phyloP scores from a whole-genome alignment of 2,113 vertebrate genomes.

The Burhinus oedicnemus region DNA sequence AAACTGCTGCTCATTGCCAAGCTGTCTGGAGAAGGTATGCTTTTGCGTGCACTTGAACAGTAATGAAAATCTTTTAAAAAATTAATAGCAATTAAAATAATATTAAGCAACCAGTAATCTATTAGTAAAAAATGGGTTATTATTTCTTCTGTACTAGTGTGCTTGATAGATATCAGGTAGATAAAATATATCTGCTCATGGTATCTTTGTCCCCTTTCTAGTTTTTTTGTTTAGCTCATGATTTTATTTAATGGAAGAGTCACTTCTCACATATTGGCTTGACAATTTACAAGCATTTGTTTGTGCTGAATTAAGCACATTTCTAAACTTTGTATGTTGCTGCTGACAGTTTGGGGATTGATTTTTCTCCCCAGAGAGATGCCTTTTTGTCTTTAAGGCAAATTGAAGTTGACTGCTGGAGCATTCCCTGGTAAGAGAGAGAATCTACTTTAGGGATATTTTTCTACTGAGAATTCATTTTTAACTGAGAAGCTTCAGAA shows the following conservation, averaged over 20 bases:
- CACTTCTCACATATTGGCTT: slow-evolving; percentile 42
- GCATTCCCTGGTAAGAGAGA: slow-evolving; percentile 18
- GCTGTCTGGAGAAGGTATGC: background rate
- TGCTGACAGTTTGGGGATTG: slow-evolving; percentile 62
- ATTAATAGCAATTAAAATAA: background rate
- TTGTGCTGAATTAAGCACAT: slow-evolving; percentile 69
- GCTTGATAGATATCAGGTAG: background rate
- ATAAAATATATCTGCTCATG: background rate
- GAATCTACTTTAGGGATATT: slow-evolving; percentile 39
- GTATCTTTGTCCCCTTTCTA: background rate
- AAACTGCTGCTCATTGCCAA: background rate
- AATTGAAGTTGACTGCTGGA: slow-evolving; percentile 61
- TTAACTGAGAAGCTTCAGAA: slow-evolving; percentile 29
- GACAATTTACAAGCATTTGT: slow-evolving; percentile 63
- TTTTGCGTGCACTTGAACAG: background rate
- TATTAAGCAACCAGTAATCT: background rate
- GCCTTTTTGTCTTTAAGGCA: slow-evolving; percentile 64
- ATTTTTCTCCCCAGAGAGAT: slow-evolving; percentile 62
- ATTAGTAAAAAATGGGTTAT: background rate
- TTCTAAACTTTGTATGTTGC: slow-evolving; percentile 63
- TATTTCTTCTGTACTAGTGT: background rate
- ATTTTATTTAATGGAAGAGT: slow-evolving; percentile 65
- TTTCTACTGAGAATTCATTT: slow-evolving; percentile 57
- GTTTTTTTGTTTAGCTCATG: slow-evolving; percentile 20
- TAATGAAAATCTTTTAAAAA: background rate